Base-by-base conservation (phyloP, 2,888 invertebrate genomes). In the Odontothrips loti region DNA sequence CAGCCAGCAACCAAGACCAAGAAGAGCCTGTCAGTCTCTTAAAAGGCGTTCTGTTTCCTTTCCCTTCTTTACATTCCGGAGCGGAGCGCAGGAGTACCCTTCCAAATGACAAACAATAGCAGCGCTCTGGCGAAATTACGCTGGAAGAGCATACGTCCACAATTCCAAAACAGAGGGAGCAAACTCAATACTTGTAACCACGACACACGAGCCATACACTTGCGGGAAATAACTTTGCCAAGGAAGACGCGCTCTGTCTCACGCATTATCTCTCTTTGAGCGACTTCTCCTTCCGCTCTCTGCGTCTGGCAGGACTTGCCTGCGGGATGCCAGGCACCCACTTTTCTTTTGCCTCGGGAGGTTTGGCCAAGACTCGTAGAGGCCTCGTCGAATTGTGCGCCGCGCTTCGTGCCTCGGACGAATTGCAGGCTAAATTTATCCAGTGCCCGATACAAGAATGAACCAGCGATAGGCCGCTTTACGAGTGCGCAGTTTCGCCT, bases 251-350 rank as follows among this genome's bases (percentile, higher is more conserved):
- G 27, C 68, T 75, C 68, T 75, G 27, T 27, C 68, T 23, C 27
- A 75, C 23, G 68, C 68, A 68, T 68, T 68, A 75, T 23, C 68
- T 75, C 68, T 23, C 68, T 75, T 10, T 75, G 68, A 75, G 68
- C 23, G 68, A 75, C 68, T 75, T 75, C 27, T 8, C 68, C 68
- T 58, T n/a, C n/a, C 58, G 17, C 27, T 12, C 27, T 27, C 68
- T 75, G 27, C 27, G 9, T 8, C 68, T 75, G 68, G 68, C 68
- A 75, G 68, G 27, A 27, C 68, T 23, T 75, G 68, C 68, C 68
- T 75, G 68, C 12, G 27, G 68, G 68, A 27, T 9, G 3, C 3
- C 34, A 4, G 3, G 34, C 34, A 43, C 27, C 68, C 68, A 9
- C 23, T 23, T 68, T 68, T 68, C 23, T 58, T 75, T 75, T 27